These are phyloP conservation scores for Apamea monoglypha DNA, from an alignment of 2,888 invertebrate genomes.

Conservation along the genomic window DNA sequence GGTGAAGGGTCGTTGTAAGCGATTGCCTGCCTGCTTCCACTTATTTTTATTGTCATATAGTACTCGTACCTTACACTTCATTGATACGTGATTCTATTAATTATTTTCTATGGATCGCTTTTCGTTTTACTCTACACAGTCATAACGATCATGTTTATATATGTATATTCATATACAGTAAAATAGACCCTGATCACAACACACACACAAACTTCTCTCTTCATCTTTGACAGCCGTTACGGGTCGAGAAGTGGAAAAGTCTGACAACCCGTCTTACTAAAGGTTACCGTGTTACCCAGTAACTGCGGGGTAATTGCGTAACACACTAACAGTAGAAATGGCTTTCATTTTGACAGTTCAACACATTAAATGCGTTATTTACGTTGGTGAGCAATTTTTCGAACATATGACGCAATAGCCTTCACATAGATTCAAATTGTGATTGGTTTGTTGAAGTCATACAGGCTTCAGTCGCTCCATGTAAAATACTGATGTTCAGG, in stretches of 20 bases:
- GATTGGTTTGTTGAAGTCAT: background rate
- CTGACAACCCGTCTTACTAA: background rate
- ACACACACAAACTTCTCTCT: background rate
- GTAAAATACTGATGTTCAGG: too few relatives aligned
- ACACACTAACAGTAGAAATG: background rate
- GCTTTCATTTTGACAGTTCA: background rate
- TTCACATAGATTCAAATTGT: background rate
- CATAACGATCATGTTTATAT: background rate
- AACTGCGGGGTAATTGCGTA: background rate
- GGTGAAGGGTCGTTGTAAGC: conserved; percentile 27
- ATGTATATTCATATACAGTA: background rate
- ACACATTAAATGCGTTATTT: background rate
- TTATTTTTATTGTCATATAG: conserved; percentile 53
- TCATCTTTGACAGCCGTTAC: background rate
- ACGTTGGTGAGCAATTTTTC: background rate
- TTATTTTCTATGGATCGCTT: background rate
- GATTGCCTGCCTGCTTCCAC: conserved; percentile 26
- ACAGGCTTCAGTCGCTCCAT: background rate
- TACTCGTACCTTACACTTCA: conserved; percentile 26
- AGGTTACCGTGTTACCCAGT: background rate
- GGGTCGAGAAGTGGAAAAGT: background rate
- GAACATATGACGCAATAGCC: background rate
- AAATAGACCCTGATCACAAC: background rate
- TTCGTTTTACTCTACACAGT: background rate
- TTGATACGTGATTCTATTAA: conserved; percentile 48